These are phyloP conservation scores for Festucalex cinctus DNA, from an alignment of 2,113 vertebrate genomes.

Conservation along the genomic window DNA sequence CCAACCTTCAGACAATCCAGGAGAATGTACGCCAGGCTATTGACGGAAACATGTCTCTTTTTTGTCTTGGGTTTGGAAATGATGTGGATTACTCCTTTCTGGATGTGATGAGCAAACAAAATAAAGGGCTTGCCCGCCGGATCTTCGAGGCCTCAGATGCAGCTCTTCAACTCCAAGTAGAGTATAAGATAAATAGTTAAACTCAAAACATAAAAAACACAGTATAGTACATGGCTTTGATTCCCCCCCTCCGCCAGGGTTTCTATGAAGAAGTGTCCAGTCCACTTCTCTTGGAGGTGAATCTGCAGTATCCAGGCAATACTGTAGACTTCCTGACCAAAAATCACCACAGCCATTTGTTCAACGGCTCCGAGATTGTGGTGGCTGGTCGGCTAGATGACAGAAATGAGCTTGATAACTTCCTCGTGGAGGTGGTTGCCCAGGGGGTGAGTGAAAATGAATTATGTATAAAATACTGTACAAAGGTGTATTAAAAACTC, in stretches of 20 bases:
- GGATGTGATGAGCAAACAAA: slow-evolving; percentile 83
- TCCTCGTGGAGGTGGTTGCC: slow-evolving; percentile 77
- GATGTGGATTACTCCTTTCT: slow-evolving; percentile 82
- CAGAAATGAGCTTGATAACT: slow-evolving; percentile 60
- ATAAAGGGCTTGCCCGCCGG: slow-evolving; percentile 82
- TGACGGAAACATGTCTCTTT: slow-evolving; percentile 74
- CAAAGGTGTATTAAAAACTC: neutral
- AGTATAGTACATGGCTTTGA: too few relatives aligned
- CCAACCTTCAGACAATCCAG: slow-evolving; percentile 62
- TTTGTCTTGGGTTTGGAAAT: slow-evolving; percentile 87
- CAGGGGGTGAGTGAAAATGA: slow-evolving; percentile 69
- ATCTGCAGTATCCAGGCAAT: slow-evolving; percentile 80
- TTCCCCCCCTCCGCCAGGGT: slow-evolving; percentile 56
- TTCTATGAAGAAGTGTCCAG: slow-evolving; percentile 88
- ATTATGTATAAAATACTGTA: too few relatives aligned
- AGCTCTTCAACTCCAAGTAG: slow-evolving; percentile 76
- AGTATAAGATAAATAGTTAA: neutral
- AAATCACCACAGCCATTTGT: slow-evolving; percentile 77
- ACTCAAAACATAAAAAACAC: too few relatives aligned
- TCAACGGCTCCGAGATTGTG: slow-evolving; percentile 85
- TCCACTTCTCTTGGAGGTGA: slow-evolving; percentile 77
- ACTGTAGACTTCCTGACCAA: slow-evolving; percentile 73
- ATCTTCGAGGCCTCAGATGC: slow-evolving; percentile 88
- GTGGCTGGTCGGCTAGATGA: slow-evolving; percentile 82
- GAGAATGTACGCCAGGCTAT: slow-evolving; percentile 68